Evolutionary conservation across 2,797 vertebrate genomes (phyloP).

Genomic region (Cuniculus paca): DNA sequence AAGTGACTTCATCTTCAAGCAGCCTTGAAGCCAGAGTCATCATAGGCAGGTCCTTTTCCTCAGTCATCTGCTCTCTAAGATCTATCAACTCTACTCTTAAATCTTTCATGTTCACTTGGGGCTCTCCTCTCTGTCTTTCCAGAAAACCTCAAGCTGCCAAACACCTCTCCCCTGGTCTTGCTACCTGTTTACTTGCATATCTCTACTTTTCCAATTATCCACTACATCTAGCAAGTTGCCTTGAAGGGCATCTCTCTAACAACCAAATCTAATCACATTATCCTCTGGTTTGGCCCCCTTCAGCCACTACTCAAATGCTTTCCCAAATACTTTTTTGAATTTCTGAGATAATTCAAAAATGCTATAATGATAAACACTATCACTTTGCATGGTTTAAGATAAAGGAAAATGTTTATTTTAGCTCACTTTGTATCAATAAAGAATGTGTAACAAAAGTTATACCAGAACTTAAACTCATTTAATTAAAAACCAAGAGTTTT

Average conservation of each 20-base stretch:
- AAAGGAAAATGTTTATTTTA: neutral
- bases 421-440: neutral
- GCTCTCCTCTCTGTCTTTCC: neutral
- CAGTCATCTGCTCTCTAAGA: neutral
- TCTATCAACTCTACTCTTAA: neutral
- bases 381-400: neutral
- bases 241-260: neutral
- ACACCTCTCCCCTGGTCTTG: neutral
- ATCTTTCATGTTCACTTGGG: neutral
- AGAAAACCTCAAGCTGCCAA: neutral
- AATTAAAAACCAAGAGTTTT: too few relatives aligned
- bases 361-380: neutral
- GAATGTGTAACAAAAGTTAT: too few relatives aligned
- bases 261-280: neutral
- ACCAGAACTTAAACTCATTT: too few relatives aligned
- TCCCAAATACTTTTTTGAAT: neutral
- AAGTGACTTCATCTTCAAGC: neutral
- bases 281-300: neutral
- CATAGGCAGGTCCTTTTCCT: too few relatives aligned
- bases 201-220: neutral
- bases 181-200: neutral
- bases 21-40: neutral
- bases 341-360: slow-evolving; percentile 27
- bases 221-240: neutral
- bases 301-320: neutral